Evolutionary conservation across 1,140 invertebrate species (phyloP), one percentile per base, ranked within the genome.

Genomic region (Papilio polytes): DNA sequence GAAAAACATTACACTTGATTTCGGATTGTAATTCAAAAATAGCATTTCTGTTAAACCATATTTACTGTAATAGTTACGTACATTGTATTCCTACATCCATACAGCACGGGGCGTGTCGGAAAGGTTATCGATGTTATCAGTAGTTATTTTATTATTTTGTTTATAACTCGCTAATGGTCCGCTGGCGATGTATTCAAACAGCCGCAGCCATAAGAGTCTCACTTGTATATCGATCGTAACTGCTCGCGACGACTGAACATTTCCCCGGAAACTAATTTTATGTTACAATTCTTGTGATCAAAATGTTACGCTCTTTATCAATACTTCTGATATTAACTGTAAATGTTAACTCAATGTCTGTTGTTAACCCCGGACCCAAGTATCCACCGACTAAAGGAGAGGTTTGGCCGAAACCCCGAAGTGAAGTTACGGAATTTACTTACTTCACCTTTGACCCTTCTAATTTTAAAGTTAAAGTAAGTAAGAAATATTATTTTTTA

Each of bases 351-450:
- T 82, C 84, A 22, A 82, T 88, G 63, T 86, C 82, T 53, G 81
- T 93, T 9, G 89, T 92, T 56, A 83, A 91, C 31, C 91, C 93
- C 8, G 94, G 93, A 2, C 89, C 92, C 0, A 84, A 84, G 66
- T 94, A 87, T 81, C 90, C 91, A 9, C 88, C 96, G 0, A 96
- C 96, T 0, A 93, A 94, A 85, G 96, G 96, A 13, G 92, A 93
- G 82, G 90, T 96, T n/a, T 96, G 96, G 96, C 96, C 96, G 0
- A 95, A 95, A 88, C 95, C 96, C 0, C 92, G 95, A 84, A 74
- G 88, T 26, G 91, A 95, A 88, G 82, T 72, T 15, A 93, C 90
- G 53, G 63, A 87, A 20, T 59, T 87, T 8, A 86, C 83, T 7
- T 95, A 87, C 85, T 94, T 90, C 80, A 84, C 86, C 76, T 87